phyloP scores from a whole-genome alignment of 2,888 invertebrate species.

The Gandaritis pyraliata region DNA sequence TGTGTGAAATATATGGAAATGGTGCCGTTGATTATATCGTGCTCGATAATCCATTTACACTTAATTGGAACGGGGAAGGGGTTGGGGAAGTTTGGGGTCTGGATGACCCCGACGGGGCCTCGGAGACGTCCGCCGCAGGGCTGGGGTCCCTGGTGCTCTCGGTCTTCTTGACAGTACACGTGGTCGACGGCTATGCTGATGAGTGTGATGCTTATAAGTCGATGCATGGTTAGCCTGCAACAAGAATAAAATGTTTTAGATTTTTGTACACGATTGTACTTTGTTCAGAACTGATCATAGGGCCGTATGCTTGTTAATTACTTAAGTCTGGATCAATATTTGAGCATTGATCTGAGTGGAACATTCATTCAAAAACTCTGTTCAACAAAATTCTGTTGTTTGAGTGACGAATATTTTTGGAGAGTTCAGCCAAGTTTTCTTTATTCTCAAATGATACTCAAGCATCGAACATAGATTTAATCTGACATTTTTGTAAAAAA shows the following conservation, averaged over 20 bases:
- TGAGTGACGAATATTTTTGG: too few relatives aligned
- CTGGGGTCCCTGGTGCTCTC: conserved; percentile 71
- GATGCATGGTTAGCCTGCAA: conserved; percentile 69
- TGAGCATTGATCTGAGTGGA: too few relatives aligned
- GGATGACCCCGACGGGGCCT: conserved; percentile 88
- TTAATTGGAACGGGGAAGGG: conserved; percentile 92
- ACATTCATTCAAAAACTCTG: too few relatives aligned
- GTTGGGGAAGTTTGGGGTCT: conserved; percentile 93
- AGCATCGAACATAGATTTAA: too few relatives aligned
- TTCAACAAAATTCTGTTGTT: too few relatives aligned
- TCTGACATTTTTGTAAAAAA: too few relatives aligned
- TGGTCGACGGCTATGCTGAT: conserved; percentile 59
- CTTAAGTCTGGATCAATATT: too few relatives aligned
- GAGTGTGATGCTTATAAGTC: conserved; percentile 64
- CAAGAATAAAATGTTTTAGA: conserved; percentile 40
- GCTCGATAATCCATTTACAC: conserved; percentile 93
- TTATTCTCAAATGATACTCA: too few relatives aligned
- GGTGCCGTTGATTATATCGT: conserved; percentile 89
- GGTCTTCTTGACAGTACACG: conserved; percentile 60
- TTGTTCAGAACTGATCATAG: too few relatives aligned
- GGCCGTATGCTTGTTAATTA: too few relatives aligned
- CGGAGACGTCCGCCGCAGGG: conserved; percentile 88
- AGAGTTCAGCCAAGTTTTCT: too few relatives aligned
- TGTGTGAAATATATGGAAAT: conserved; percentile 95
- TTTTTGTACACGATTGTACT: too few relatives aligned